phyloP scores from a whole-genome alignment of 1,140 invertebrate species.

The Tetragnatha versicolor region DNA sequence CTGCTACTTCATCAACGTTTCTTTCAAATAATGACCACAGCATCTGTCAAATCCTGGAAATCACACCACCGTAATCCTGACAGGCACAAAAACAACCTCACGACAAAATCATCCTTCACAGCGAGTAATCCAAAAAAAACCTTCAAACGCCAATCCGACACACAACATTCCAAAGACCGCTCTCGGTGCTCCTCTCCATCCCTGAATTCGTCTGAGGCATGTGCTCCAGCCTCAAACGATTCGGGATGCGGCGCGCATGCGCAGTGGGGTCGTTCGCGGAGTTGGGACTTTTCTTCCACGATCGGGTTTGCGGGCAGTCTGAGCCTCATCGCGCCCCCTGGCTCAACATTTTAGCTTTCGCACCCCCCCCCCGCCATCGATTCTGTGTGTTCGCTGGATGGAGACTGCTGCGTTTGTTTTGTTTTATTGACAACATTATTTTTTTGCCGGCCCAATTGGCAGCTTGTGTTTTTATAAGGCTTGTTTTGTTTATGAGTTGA shows the following conservation, averaged over 20 bases:
- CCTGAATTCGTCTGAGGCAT: conserved; percentile 44
- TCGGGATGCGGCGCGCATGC: conserved; percentile 8
- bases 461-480: not conserved
- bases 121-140: too few species aligned
- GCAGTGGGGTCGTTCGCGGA: not conserved
- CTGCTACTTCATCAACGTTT: too few species aligned
- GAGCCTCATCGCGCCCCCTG: conserved; percentile 36
- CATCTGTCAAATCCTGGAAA: too few species aligned
- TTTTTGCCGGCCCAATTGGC: not conserved
- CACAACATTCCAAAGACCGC: too few species aligned
- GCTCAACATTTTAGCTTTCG: conserved; percentile 20
- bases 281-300: conserved; percentile 35
- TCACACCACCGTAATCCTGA: too few species aligned
- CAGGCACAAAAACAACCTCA: too few species aligned
- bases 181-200: too few species aligned
- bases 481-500: not conserved
- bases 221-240: conserved; percentile 35
- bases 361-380: not conserved
- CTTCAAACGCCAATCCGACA: too few species aligned
- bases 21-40: too few species aligned
- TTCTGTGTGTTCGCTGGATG: not conserved
- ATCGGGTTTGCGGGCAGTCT: conserved; percentile 30
- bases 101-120: too few species aligned
- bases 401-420: not conserved
- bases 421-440: not conserved